Percentiles rank a stretch among this genome's conserved stretches.
Conservation (phyloP, 2,113 vertebrate species). For the Pyrgilauda ruficollis region DNA sequence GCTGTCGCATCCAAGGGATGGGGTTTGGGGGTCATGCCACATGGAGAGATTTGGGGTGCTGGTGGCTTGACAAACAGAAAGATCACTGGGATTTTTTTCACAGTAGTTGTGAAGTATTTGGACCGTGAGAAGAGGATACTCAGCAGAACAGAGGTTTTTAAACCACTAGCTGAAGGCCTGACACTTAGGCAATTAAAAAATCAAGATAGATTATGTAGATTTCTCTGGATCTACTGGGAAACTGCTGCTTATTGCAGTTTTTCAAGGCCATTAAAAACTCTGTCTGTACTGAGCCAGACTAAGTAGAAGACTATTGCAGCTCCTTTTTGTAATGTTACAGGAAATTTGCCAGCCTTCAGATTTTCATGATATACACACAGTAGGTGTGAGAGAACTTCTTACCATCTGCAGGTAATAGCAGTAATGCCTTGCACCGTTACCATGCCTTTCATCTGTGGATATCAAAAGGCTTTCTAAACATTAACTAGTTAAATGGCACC, state of each 20-base stretch:
- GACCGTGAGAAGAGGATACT: background rate
- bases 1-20: background rate
- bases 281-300: background rate
- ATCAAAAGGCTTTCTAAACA: constrained; percentile 31
- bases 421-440: background rate
- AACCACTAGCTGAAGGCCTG: background rate
- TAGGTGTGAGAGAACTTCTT: background rate
- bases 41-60: background rate
- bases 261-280: background rate
- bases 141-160: background rate
- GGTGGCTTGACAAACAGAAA: background rate
- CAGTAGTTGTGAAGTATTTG: background rate
- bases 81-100: background rate
- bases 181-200: background rate
- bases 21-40: accelerated
- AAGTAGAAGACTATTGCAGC: background rate
- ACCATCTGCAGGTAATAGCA: background rate
- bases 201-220: background rate
- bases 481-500: background rate
- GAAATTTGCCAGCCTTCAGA: background rate
- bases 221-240: background rate
- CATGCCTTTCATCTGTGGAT: background rate
- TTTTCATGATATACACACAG: background rate
- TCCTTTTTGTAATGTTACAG: background rate
- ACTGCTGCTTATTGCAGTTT: background rate